A percentile compares a stretch with the other conserved stretches of the same genome.
Conservation (phyloP, 2,888 invertebrate species). For the Philereme transversata region DNA sequence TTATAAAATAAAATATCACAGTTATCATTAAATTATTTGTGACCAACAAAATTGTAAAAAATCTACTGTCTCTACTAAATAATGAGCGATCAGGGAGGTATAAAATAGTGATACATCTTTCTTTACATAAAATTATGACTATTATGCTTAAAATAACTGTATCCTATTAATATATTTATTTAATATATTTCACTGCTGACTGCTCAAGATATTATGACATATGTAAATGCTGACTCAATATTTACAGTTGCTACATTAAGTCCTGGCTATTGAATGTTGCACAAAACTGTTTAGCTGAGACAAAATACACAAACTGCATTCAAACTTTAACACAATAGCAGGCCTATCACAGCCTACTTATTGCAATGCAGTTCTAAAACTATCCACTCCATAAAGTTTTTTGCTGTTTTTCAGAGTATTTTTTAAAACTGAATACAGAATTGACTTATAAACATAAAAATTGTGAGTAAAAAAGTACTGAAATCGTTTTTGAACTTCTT, state of each 20-base stretch:
- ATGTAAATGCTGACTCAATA: constrained; percentile 23
- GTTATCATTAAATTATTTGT: constrained; percentile 81
- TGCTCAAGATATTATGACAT: constrained; percentile 58
- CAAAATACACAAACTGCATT: constrained; percentile 27
- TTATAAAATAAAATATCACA: constrained; percentile 83
- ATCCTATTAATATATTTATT: constrained; percentile 31
- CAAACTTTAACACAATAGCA: constrained; percentile 53
- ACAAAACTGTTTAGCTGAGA: constrained; percentile 5
- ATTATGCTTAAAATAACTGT: constrained; percentile 42
- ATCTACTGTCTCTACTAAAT: constrained; percentile 48
- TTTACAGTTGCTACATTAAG: constrained; percentile 11
- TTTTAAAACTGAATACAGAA: too few relatives aligned
- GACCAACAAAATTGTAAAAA: constrained; percentile 71
- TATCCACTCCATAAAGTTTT: too few relatives aligned
- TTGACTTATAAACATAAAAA: too few relatives aligned
- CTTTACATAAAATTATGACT: constrained; percentile 38
- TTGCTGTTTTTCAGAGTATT: too few relatives aligned
- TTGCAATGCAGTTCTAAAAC: too few relatives aligned
- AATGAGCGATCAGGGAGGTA: constrained; percentile 58
- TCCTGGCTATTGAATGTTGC: constrained; percentile 16
- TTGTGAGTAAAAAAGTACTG: too few relatives aligned
- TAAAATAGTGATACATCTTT: constrained; percentile 46
- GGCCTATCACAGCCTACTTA: too few relatives aligned
- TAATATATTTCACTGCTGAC: constrained; percentile 49
- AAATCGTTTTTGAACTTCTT: too few relatives aligned